phyloP scores from a whole-genome alignment of 1,140 invertebrate genomes.

The Dermatophagoides farinae region DNA sequence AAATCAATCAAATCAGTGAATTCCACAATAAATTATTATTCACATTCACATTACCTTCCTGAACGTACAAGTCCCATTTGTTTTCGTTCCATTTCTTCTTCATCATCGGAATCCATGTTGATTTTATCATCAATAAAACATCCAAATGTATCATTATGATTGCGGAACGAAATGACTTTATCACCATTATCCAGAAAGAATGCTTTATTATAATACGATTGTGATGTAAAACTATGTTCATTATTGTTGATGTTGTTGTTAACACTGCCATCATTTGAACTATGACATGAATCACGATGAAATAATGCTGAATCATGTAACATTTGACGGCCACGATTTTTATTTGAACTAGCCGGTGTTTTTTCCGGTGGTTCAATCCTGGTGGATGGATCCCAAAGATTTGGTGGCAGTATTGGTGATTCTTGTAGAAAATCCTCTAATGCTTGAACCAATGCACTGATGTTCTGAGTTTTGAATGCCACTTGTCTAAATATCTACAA shows the following conservation, averaged over 20 bases:
- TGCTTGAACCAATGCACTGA: slow-evolving; percentile 78
- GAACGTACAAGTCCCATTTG: slow-evolving; percentile 64
- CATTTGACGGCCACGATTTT: not conserved
- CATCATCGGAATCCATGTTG: slow-evolving; percentile 62
- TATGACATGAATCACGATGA: not conserved
- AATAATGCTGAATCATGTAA: too few relatives aligned
- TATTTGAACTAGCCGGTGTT: slow-evolving; percentile 43
- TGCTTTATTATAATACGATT: slow-evolving; percentile 1
- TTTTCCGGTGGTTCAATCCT: slow-evolving; percentile 90
- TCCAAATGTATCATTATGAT: slow-evolving; percentile 36
- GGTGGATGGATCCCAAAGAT: slow-evolving; percentile 96
- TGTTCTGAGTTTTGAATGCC: slow-evolving; percentile 78
- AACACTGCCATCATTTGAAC: not conserved
- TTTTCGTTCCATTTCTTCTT: slow-evolving; percentile 44
- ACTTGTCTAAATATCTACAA: slow-evolving; percentile 64
- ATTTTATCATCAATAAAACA: slow-evolving; percentile 9
- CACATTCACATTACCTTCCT: slow-evolving; percentile 34
- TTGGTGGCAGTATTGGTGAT: slow-evolving; percentile 74
- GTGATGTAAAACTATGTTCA: not conserved
- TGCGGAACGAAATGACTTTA: slow-evolving; percentile 31
- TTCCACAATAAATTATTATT: too few relatives aligned
- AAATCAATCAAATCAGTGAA: not conserved
- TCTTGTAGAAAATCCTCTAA: slow-evolving; percentile 94
- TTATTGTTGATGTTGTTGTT: not conserved
- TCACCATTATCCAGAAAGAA: not conserved